phyloP scores from a whole-genome alignment of 2,888 invertebrate genomes.

The Xanthorhoe designata region DNA sequence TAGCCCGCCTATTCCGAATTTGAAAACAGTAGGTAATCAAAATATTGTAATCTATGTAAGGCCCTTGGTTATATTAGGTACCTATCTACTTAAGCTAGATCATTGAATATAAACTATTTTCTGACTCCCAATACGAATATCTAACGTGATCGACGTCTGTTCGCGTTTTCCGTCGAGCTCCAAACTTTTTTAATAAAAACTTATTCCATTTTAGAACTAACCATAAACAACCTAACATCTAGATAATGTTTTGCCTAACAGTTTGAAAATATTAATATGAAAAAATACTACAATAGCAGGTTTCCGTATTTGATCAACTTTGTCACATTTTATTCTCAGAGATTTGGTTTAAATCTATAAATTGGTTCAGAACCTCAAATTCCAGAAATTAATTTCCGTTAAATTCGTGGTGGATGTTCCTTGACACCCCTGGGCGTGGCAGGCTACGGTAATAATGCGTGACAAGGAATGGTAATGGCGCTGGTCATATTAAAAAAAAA shows the following conservation, averaged over 20 bases:
- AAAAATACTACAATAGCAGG: too few relatives aligned
- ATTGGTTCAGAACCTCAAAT: slow-evolving; percentile 42
- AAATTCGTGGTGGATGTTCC: slow-evolving; percentile 64
- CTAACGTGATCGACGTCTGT: too few relatives aligned
- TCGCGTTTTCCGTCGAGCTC: neutral
- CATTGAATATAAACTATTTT: neutral
- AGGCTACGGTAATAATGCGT: slow-evolving; percentile 52
- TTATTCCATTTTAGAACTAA: neutral
- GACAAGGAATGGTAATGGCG: slow-evolving; percentile 27
- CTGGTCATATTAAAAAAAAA: slow-evolving; percentile 19
- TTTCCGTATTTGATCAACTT: neutral
- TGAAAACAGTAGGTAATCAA: too few relatives aligned
- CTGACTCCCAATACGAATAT: too few relatives aligned
- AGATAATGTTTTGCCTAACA: neutral
- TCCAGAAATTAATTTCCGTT: slow-evolving; percentile 76
- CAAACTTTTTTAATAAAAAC: neutral
- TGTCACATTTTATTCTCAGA: neutral
- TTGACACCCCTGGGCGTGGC: slow-evolving; percentile 56
- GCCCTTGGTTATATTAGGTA: too few relatives aligned
- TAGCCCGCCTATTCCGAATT: too few relatives aligned
- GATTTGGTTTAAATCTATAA: neutral
- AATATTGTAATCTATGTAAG: too few relatives aligned
- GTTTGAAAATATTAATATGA: neutral
- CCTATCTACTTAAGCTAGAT: neutral
- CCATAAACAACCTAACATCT: neutral